Conservation (phyloP, 2,113 vertebrate species). For the Seriola aureovittata region DNA sequence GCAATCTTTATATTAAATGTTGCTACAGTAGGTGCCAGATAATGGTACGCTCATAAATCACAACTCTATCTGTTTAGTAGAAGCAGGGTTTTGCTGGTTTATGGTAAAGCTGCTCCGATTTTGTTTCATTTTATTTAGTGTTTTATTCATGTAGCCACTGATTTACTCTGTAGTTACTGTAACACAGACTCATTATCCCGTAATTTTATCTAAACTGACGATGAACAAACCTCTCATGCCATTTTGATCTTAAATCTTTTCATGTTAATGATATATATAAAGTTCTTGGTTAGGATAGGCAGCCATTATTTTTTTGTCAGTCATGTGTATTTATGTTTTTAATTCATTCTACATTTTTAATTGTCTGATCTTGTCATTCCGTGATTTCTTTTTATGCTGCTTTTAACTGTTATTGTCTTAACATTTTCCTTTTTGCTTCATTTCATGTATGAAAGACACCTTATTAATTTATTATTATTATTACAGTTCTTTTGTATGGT, state of each 20-base stretch:
- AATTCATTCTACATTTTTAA: not conserved
- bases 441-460: not conserved
- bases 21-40: not conserved
- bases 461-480: not conserved
- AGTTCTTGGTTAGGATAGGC: not conserved
- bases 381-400: not conserved
- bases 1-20: constrained; percentile 19
- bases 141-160: constrained; percentile 23
- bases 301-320: not conserved
- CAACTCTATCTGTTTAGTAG: constrained; percentile 13
- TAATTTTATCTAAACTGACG: not conserved
- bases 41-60: constrained; percentile 35
- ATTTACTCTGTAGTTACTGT: constrained; percentile 6
- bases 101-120: constrained; percentile 17
- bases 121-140: not conserved
- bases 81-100: constrained; percentile 32
- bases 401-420: not conserved
- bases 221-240: not conserved
- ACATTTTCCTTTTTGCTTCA: too few relatives aligned
- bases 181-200: constrained; percentile 3
- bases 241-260: constrained; percentile 11
- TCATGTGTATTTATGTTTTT: too few relatives aligned
- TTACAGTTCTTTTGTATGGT: not conserved
- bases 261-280: not conserved
- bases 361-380: not conserved